Evolutionary conservation across 2,797 vertebrate genomes (phyloP).

Genomic region (Tragelaphus eurycerus): DNA sequence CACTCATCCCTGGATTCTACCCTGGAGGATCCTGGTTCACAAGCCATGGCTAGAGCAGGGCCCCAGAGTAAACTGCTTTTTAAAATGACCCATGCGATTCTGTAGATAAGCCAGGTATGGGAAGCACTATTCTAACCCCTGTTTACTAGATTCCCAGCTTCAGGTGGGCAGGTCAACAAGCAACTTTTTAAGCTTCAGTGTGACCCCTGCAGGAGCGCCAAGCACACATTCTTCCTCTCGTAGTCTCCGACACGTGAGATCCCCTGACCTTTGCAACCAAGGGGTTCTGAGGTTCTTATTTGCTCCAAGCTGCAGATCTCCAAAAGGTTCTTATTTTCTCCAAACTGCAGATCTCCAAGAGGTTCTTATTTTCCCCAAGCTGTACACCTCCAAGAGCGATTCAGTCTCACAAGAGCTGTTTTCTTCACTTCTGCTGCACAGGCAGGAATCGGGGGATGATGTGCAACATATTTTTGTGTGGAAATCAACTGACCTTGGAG

Average conservation of each 20-base stretch:
- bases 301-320: neutral
- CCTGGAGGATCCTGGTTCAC: neutral
- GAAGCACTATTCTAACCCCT: neutral
- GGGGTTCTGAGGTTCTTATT: neutral
- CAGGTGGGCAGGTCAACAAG: neutral
- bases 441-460: neutral
- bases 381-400: neutral
- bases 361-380: neutral
- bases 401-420: neutral
- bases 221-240: too few species aligned
- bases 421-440: neutral
- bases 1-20: neutral
- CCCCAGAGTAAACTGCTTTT: neutral
- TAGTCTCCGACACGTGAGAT: fast-evolving
- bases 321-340: too few species aligned
- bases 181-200: neutral
- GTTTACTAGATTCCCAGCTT: neutral
- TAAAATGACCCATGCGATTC: neutral
- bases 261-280: neutral
- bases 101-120: neutral
- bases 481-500: neutral
- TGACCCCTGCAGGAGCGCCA: neutral
- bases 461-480: neutral
- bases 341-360: neutral
- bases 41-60: neutral